These are phyloP conservation scores for Lasioglossum marginatum DNA, from an alignment of 2,888 invertebrate genomes.

Conservation along the genomic window DNA sequence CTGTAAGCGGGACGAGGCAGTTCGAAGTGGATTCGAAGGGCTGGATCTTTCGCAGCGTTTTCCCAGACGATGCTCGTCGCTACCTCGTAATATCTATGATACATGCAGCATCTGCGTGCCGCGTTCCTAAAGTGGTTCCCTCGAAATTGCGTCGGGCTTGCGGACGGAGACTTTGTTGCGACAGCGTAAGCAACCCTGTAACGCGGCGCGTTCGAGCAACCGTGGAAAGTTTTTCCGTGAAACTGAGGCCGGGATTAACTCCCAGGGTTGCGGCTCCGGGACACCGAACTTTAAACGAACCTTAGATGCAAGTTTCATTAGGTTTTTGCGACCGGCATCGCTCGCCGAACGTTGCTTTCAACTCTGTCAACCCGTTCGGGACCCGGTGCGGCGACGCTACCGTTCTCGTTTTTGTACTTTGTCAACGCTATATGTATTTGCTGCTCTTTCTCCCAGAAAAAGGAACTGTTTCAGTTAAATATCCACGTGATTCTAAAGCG, in stretches of 20 bases:
- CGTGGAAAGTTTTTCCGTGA: constrained; percentile 47
- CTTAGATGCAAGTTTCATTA: constrained; percentile 48
- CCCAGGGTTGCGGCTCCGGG: constrained; percentile 5
- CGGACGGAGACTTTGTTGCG: constrained; percentile 3
- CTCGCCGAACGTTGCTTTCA: constrained; percentile 22
- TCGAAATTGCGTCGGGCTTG: constrained; percentile 15
- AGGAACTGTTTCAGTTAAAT: neutral
- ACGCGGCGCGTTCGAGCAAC: constrained; percentile 16
- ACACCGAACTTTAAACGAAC: constrained; percentile 49
- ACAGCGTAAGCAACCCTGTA: neutral
- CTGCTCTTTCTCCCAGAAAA: neutral
- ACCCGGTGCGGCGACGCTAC: neutral
- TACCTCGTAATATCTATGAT: constrained; percentile 8
- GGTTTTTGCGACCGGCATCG: constrained; percentile 21
- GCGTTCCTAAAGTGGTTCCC: constrained; percentile 5
- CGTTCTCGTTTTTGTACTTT: neutral
- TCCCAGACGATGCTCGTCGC: neutral
- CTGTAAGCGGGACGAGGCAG: neutral
- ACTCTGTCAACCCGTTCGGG: neutral
- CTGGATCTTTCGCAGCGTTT: neutral
- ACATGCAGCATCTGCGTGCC: constrained; percentile 14
- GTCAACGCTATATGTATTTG: neutral
- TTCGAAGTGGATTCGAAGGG: constrained; percentile 7
- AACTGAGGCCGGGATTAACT: constrained; percentile 39
- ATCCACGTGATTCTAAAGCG: neutral